These are phyloP conservation scores for Hydropsyche tenuis DNA, from an alignment of 1,140 invertebrate species.

Conservation along the genomic window DNA sequence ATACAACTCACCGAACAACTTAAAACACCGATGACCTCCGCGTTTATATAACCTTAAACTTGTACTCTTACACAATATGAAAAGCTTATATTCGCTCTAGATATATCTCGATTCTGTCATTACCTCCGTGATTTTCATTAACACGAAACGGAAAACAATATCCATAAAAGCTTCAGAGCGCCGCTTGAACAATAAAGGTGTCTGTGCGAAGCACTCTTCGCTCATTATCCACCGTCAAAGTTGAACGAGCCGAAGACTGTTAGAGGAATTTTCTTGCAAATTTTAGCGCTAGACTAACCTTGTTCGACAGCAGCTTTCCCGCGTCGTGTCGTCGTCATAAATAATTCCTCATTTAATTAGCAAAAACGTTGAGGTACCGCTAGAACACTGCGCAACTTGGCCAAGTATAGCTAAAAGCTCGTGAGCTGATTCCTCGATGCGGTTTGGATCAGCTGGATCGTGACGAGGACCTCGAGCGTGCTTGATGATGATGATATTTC, in stretches of 20 bases:
- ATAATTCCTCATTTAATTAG: conserved; percentile 40
- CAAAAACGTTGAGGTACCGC: conserved; percentile 18
- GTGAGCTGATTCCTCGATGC: background rate
- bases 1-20: too few species aligned
- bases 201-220: background rate
- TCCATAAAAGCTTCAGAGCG: too few species aligned
- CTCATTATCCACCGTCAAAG: conserved; percentile 21
- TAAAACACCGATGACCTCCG: too few species aligned
- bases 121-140: too few species aligned
- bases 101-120: too few species aligned
- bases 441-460: background rate
- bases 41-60: too few species aligned
- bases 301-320: background rate
- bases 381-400: background rate
- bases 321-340: conserved; percentile 21
- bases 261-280: conserved; percentile 12
- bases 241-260: conserved; percentile 7
- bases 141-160: too few species aligned
- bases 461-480: too few species aligned
- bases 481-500: too few species aligned
- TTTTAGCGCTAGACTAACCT: conserved; percentile 14
- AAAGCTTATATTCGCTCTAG: too few species aligned
- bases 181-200: too few species aligned
- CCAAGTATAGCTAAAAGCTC: background rate
- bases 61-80: too few species aligned